Percentiles rank a stretch among this genome's conserved stretches.
Conservation (phyloP, 2,888 invertebrate genomes). For the Callyntrura sp. region DNA sequence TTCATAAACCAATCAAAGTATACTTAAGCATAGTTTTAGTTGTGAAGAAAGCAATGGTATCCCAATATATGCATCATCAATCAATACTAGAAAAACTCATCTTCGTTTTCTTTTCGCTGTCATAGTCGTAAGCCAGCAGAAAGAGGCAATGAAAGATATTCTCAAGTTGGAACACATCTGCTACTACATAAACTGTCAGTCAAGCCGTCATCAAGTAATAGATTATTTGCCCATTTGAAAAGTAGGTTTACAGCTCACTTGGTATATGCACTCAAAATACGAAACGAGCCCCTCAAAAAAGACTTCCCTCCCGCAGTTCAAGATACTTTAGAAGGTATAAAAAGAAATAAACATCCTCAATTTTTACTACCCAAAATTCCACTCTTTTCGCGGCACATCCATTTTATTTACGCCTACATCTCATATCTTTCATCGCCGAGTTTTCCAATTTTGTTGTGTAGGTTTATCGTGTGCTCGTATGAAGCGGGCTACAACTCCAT, state of each 20-base stretch:
- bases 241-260: slow-evolving; percentile 39
- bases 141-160: no score
- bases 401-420: background rate
- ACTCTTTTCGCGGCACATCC: background rate
- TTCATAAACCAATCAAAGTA: no score
- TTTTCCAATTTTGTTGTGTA: slow-evolving; percentile 12
- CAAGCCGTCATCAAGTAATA: background rate
- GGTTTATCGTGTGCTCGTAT: background rate
- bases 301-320: background rate
- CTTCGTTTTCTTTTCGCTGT: no score
- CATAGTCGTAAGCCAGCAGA: no score
- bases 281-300: no score
- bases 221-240: slow-evolving; percentile 11
- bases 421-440: background rate
- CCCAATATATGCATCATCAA: no score
- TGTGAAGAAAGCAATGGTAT: no score
- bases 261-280: slow-evolving; percentile 17
- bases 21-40: no score
- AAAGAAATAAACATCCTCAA: slow-evolving; percentile 12
- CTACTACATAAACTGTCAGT: no score
- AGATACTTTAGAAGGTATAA: background rate
- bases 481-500: no score
- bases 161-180: no score
- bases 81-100: no score
- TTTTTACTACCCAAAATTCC: background rate